Evolutionary conservation across 35 echinoderm and acorn worm genomes (phyloP).

Genomic region (Heliocidaris erythrogramma): DNA sequence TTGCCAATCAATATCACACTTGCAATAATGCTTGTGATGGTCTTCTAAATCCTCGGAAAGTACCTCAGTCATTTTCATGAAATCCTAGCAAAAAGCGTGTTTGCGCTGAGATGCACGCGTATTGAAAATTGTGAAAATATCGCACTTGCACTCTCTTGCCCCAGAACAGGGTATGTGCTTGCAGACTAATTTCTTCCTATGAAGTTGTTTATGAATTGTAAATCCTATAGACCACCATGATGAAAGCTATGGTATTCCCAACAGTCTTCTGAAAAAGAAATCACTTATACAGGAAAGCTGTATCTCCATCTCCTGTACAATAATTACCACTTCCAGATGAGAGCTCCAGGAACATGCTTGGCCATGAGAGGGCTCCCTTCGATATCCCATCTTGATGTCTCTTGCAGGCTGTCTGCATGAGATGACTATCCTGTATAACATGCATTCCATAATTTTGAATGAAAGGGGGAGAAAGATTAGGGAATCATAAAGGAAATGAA

Average conservation of each 20-base stretch:
- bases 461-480: neutral
- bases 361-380: neutral
- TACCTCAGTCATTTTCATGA: too few relatives aligned
- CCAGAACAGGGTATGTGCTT: too few relatives aligned
- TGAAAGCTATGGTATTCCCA: neutral
- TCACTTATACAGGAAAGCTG: neutral
- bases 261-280: neutral
- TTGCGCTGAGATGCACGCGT: too few relatives aligned
- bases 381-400: neutral
- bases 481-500: neutral
- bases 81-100: too few relatives aligned
- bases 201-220: neutral
- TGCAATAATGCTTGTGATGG: too few relatives aligned
- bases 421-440: neutral
- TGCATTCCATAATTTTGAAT: neutral
- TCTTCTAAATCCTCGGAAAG: too few relatives aligned
- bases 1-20: too few relatives aligned
- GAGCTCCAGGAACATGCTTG: neutral
- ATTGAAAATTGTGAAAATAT: too few relatives aligned
- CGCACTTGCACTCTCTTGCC: too few relatives aligned
- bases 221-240: neutral
- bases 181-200: neutral
- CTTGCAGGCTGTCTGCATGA: neutral
- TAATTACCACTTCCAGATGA: conserved; percentile 11
- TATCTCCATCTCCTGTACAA: neutral